Percentiles rank a stretch among this genome's conserved stretches.
Conservation (phyloP, 2,113 vertebrate species). For the Xenopus borealis region DNA sequence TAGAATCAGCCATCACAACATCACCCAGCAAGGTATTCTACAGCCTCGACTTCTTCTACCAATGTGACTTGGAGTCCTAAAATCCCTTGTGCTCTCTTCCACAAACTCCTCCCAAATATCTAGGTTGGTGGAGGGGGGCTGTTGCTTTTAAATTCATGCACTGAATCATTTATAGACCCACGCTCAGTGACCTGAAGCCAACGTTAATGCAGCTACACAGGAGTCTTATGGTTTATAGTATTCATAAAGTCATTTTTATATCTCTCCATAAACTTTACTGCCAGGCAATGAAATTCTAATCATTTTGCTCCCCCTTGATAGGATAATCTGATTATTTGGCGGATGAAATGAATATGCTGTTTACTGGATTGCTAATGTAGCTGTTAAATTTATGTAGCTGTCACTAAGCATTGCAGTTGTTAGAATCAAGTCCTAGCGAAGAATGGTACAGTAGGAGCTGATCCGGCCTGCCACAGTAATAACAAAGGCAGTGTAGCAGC, state of each 20-base stretch:
- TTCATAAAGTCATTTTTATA: conserved; percentile 49
- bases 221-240: conserved; percentile 35
- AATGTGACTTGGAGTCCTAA: no score
- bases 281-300: conserved; percentile 53
- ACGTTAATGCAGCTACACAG: conserved; percentile 4
- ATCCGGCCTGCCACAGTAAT: background rate
- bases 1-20: no score
- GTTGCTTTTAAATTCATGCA: no score
- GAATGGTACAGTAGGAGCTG: conserved; percentile 7
- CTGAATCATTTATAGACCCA: conserved; percentile 14
- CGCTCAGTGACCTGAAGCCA: conserved; percentile 29
- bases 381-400: conserved; percentile 31
- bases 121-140: no score
- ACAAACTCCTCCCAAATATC: no score
- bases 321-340: conserved; percentile 46
- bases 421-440: conserved; percentile 5
- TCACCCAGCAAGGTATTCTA: no score
- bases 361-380: conserved; percentile 43
- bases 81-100: no score
- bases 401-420: conserved; percentile 24
- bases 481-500: background rate
- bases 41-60: no score
- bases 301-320: conserved; percentile 48
- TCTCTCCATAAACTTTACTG: conserved; percentile 60
- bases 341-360: conserved; percentile 44